A percentile compares a stretch with the other conserved stretches of the same genome.
Conservation (phyloP, 2,113 vertebrate genomes). For the Donacobius atricapilla region DNA sequence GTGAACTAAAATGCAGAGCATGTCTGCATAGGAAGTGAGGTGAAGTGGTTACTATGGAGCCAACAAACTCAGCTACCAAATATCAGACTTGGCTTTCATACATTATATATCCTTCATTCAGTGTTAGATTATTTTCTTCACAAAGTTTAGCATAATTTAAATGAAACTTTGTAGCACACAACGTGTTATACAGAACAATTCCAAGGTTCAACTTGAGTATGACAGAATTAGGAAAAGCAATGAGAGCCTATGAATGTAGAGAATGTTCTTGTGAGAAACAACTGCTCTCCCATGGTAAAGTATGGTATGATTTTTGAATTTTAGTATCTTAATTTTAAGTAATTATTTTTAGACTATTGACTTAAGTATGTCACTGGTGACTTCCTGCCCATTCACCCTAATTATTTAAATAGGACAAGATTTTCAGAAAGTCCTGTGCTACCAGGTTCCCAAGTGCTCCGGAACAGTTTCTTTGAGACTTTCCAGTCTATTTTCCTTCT, state of each 20-base stretch:
- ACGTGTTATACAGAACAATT: not conserved
- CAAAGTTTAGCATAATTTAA: not conserved
- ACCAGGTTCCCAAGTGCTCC: not conserved
- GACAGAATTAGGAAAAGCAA: not conserved
- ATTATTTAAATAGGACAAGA: not conserved
- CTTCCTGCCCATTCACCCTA: not conserved
- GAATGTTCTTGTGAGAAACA: not conserved
- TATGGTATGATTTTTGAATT: not conserved
- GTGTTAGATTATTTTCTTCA: constrained; percentile 3
- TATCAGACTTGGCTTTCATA: constrained; percentile 69
- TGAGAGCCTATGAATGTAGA: not conserved
- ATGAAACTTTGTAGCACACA: not conserved
- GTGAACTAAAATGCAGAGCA: constrained; percentile 74
- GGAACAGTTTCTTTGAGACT: not conserved
- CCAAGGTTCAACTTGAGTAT: not conserved
- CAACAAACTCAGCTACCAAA: constrained; percentile 64
- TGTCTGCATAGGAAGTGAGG: constrained; percentile 68
- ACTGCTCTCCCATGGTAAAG: not conserved
- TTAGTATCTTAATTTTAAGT: not conserved
- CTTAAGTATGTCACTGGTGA: not conserved
- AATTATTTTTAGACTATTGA: not conserved
- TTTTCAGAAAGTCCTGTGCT: not conserved
- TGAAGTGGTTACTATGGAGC: constrained; percentile 80
- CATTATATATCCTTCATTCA: not conserved
- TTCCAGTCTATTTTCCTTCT: not conserved